Percentiles rank a stretch among this genome's conserved stretches.
phyloP scores from a whole-genome alignment of 2,888 invertebrate genomes.

The Rugalucina vietnamica region DNA sequence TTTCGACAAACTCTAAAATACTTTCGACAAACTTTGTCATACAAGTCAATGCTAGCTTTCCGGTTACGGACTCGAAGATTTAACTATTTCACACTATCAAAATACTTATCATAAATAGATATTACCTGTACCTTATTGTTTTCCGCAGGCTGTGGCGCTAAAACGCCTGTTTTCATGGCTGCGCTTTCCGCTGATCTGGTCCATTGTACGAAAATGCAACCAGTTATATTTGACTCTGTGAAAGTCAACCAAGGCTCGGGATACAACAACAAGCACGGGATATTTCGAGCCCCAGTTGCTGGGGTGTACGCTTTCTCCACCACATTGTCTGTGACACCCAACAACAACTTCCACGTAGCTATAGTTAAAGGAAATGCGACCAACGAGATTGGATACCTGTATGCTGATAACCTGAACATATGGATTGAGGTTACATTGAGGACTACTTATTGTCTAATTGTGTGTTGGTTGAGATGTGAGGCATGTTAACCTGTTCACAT shows the following conservation, averaged over 20 bases:
- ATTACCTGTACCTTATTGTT: too few species aligned
- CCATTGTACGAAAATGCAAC: slow-evolving; percentile 33
- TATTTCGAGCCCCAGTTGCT: slow-evolving; percentile 40
- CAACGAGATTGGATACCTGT: slow-evolving; percentile 45
- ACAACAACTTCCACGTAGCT: slow-evolving; percentile 23
- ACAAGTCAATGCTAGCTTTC: too few species aligned
- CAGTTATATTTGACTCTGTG: slow-evolving; percentile 45
- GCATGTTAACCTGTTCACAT: too few species aligned
- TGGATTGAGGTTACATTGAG: slow-evolving; percentile 19
- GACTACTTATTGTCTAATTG: too few species aligned
- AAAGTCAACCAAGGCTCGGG: slow-evolving; percentile 36
- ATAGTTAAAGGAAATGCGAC: slow-evolving; percentile 37
- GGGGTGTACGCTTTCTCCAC: slow-evolving; percentile 43
- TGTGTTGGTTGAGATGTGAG: too few species aligned
- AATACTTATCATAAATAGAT: too few species aligned
- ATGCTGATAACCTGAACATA: slow-evolving; percentile 17
- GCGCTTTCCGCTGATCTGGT: slow-evolving; percentile 14
- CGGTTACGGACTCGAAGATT: too few species aligned
- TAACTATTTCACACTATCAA: too few species aligned
- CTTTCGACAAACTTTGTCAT: too few species aligned
- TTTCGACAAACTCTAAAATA: too few species aligned
- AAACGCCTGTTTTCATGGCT: slow-evolving; percentile 42
- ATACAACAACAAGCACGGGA: slow-evolving; percentile 40
- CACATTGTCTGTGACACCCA: slow-evolving; percentile 18
- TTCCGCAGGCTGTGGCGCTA: not conserved